Evolutionary conservation across 2,113 vertebrate genomes (phyloP), one percentile per base, ranked within the genome.

Genomic region (Thunnus maccoyii): DNA sequence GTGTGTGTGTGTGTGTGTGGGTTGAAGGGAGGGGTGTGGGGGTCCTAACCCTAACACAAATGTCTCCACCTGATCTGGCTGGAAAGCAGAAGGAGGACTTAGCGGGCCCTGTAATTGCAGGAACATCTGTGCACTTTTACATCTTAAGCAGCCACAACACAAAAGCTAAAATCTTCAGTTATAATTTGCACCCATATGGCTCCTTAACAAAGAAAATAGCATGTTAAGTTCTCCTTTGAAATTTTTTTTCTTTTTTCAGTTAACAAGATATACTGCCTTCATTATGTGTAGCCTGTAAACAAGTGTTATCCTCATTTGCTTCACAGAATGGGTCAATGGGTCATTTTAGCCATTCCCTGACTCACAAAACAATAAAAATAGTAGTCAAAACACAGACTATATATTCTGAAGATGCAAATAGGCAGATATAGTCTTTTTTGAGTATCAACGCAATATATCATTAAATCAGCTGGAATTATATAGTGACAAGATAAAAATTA

Each of bases 61-160:
- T 90, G 92, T 91, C 84, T 88, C 92, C 90, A 93, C 92, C 94
- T 94, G 92, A 94, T 92, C 88, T 85, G 78, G 36, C 76, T 93
- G 70, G 76, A 84, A 88, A 83, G 87, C 89, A 88, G 78, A 78
- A 75, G 75, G 78, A 63, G 78, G 61, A 77, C 85, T 68, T 47
- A 67, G 55, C 76, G 82, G 67, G 30, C 74, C 83, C 89, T 91
- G 88, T 94, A 94, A 95, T 93, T 94, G 90, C 84, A 89, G 80
- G 85, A 92, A 95, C 95, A 95, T 95, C 94, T 95, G 95, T 93
- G 88, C 90, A 87, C 78, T 92, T 93, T 93, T 91, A 94, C 89
- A 82, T 94, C 91, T 91, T 91, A 86, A 89, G 87, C 86, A 83
- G 77, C 76, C 67, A 16, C 63, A 74, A 65, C 86, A 85, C 91